These are phyloP conservation scores for Aphelenchoides avenae DNA, from an alignment of 1,140 invertebrate genomes.

Conservation along the genomic window DNA sequence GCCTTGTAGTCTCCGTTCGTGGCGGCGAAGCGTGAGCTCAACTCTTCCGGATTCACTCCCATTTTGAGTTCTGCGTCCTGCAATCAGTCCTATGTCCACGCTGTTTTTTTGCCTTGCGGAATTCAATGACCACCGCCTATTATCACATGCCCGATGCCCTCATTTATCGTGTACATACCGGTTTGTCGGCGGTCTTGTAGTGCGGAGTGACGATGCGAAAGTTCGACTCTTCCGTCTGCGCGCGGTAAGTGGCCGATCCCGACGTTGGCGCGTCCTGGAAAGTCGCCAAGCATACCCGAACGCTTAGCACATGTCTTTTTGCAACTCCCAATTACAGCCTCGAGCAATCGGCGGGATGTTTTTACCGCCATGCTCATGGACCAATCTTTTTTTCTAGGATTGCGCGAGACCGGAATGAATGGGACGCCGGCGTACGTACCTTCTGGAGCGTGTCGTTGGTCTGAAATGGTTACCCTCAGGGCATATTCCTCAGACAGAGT, in stretches of 20 bases:
- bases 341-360: too few relatives aligned
- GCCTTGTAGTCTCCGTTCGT: slow-evolving; percentile 53
- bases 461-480: slow-evolving; percentile 20
- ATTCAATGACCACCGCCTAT: too few relatives aligned
- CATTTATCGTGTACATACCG: slow-evolving; percentile 27
- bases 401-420: background rate
- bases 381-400: slow-evolving; percentile 3
- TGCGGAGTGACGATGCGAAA: slow-evolving; percentile 37
- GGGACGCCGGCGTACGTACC: slow-evolving; percentile 7
- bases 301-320: slow-evolving; percentile 12
- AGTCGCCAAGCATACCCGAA: too few relatives aligned
- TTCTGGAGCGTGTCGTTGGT: slow-evolving; percentile 25
- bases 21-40: slow-evolving; percentile 35
- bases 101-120: too few relatives aligned
- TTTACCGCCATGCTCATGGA: too few relatives aligned
- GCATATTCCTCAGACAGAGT: background rate
- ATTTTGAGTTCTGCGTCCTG: slow-evolving; percentile 33
- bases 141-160: too few relatives aligned
- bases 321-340: too few relatives aligned
- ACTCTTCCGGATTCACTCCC: slow-evolving; percentile 30
- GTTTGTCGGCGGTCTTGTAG: slow-evolving; percentile 37
- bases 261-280: too few relatives aligned
- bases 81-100: too few relatives aligned
- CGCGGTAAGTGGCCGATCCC: slow-evolving; percentile 18
- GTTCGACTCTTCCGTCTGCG: slow-evolving; percentile 26